Evolutionary conservation across 2,797 vertebrate genomes (phyloP), one percentile per base, ranked within the genome.

Genomic region (Hippocampus kuda): DNA sequence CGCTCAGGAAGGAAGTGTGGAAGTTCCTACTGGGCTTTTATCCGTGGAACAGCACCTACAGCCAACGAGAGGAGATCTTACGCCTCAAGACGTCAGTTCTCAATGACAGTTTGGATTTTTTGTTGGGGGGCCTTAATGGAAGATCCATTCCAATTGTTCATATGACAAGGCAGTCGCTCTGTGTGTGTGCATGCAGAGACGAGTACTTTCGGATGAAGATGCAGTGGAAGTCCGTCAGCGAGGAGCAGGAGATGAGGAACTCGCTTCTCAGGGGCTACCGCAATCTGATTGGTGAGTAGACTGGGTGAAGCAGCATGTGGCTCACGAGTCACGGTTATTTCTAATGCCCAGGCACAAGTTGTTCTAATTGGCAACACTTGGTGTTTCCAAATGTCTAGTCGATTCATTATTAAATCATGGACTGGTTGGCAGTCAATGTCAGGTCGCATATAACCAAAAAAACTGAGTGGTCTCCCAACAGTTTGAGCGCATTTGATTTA

Each of bases 191-290:
- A 60, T 65, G 61, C 83, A 96, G 94, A 69, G 94, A 95, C 0
- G 94, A 95, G 77, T 96, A 96, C 78, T 95, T 95, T 85, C 89
- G 93, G 16, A 96, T 96, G 94, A 96, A 96, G 86, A 91, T 96
- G 67, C 94, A 96, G 86, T 96, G 94, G 94, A 95, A 94, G 71
- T 96, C 94, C 0, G 92, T 96, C 76, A 95, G 91, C 10, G 92
- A 94, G 0, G 94, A 94, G 75, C 94, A 96, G 84, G 94, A 96
- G 85, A 94, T 90, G 82, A 92, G 94, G 73, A 96, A 96, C 88
- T 93, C 94, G 0, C 90, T 94, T 67, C 89, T 96, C 77, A 85
- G 92, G 1, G 94, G 94, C 46, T 93, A 95, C 89, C 92, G 94
- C 53, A 95, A 90, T 80, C 91, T 95, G 75, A 95, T 96, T 24